These are phyloP conservation scores for Aleiodes sp. DNA, from an alignment of 1,140 invertebrate species.

Conservation along the genomic window DNA sequence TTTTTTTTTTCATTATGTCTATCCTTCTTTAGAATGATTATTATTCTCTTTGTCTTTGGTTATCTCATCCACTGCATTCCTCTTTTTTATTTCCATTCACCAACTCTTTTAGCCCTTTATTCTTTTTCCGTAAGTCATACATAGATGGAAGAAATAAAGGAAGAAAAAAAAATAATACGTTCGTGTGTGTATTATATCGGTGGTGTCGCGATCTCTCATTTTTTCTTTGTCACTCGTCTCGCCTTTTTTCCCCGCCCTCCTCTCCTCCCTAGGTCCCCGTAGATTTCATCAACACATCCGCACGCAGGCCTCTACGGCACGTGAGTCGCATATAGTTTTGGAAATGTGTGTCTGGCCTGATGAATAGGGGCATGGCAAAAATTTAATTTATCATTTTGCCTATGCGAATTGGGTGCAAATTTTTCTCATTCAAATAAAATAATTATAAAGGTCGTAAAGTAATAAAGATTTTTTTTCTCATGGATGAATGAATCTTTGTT, in stretches of 20 bases:
- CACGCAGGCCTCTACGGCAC: constrained; percentile 32
- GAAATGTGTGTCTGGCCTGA: constrained; percentile 8
- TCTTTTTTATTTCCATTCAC: not conserved
- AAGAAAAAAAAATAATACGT: no score
- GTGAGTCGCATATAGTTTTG: constrained; percentile 35
- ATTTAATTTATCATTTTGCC: constrained; percentile 16
- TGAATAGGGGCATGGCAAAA: constrained; percentile 28
- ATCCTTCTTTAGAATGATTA: constrained; percentile 1
- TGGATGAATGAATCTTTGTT: not conserved
- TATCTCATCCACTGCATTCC: not conserved
- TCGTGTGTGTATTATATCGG: not conserved
- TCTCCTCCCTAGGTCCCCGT: not conserved
- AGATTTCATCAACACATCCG: constrained; percentile 34
- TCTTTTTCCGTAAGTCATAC: not conserved
- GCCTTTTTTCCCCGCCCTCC: not conserved
- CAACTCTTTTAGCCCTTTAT: not conserved
- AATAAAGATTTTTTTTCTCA: not conserved
- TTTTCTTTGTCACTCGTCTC: constrained; percentile 2
- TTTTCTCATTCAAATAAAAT: no score
- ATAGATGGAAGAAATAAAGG: not conserved
- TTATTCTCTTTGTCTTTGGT: constrained; percentile 25
- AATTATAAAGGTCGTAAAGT: no score
- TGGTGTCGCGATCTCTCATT: not conserved
- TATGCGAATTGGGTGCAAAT: no score
- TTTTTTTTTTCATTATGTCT: not conserved